phyloP scores from a whole-genome alignment of 1,140 invertebrate genomes.

The Aporrectodea caliginosa region DNA sequence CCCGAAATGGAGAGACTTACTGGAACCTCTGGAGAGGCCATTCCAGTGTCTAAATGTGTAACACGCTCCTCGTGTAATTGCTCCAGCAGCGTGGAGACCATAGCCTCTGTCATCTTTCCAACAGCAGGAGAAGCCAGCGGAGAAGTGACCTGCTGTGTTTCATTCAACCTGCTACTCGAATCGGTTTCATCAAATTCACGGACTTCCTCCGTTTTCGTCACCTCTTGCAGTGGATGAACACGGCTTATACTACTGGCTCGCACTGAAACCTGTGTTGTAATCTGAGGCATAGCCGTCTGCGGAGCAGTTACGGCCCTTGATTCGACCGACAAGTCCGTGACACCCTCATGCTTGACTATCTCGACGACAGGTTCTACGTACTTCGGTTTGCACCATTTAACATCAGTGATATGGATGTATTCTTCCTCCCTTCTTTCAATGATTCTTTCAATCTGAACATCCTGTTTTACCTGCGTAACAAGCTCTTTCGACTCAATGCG shows the following conservation, averaged over 20 bases:
- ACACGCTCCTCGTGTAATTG: slow-evolving; percentile 9
- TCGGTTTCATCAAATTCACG: not conserved
- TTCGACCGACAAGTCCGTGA: not conserved
- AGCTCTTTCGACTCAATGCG: slow-evolving; percentile 27
- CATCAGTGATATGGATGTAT: slow-evolving; percentile 33
- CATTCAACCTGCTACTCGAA: not conserved
- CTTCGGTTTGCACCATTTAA: slow-evolving; percentile 33
- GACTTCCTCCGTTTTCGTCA: not conserved
- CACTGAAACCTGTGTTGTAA: not conserved
- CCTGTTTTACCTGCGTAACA: slow-evolving; percentile 10
- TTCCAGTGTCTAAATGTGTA: not conserved
- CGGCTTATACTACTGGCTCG: not conserved
- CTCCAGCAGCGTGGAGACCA: not conserved
- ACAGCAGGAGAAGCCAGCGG: not conserved
- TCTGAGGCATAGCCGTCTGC: not conserved
- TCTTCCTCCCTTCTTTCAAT: slow-evolving; percentile 30
- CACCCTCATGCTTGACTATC: slow-evolving; percentile 11
- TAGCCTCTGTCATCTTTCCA: slow-evolving; percentile 4
- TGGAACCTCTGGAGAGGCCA: not conserved
- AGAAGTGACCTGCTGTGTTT: not conserved
- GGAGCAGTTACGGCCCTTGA: not conserved
- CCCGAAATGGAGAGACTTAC: not conserved
- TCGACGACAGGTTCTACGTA: not conserved
- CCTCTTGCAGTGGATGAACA: not conserved
- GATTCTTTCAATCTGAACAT: not conserved